These are phyloP conservation scores for Erannis defoliaria DNA, from an alignment of 2,888 invertebrate genomes.

Conservation along the genomic window DNA sequence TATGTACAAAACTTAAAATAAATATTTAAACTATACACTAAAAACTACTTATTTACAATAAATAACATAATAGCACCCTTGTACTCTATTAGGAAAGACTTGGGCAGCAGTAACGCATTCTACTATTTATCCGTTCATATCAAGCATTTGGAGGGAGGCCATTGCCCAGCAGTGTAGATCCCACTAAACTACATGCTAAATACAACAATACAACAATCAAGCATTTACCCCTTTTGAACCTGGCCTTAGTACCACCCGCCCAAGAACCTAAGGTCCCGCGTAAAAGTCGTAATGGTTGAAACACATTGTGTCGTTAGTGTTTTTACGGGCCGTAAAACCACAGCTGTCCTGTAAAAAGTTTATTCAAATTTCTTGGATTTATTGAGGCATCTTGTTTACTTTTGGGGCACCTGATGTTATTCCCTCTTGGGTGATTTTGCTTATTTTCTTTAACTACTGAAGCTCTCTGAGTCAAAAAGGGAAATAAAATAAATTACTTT, in stretches of 20 bases:
- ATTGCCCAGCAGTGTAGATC: too few species aligned
- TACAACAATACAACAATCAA: too few species aligned
- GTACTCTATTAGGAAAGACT: too few species aligned
- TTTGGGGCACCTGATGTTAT: conserved; percentile 30
- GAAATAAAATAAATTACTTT: conserved; percentile 4
- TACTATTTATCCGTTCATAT: too few species aligned
- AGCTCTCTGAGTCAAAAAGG: neutral
- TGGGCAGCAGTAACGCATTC: too few species aligned
- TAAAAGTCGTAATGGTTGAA: conserved; percentile 33
- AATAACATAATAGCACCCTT: too few species aligned
- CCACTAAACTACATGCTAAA: too few species aligned
- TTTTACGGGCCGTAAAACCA: conserved; percentile 55
- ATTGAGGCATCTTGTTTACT: conserved; percentile 40
- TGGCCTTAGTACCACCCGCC: neutral
- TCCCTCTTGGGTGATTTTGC: conserved; percentile 4
- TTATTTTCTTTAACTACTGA: conserved; percentile 12
- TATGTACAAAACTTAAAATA: too few species aligned
- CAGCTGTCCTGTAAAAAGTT: conserved; percentile 56
- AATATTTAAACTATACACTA: too few species aligned
- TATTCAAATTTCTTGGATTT: conserved; percentile 44
- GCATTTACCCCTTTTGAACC: neutral
- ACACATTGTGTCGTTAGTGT: conserved; percentile 38
- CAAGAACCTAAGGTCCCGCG: conserved; percentile 14
- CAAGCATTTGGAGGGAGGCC: too few species aligned
- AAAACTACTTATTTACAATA: too few species aligned